Evolutionary conservation across 2,113 vertebrate species (phyloP).

Genomic region (Varanus salvator): DNA sequence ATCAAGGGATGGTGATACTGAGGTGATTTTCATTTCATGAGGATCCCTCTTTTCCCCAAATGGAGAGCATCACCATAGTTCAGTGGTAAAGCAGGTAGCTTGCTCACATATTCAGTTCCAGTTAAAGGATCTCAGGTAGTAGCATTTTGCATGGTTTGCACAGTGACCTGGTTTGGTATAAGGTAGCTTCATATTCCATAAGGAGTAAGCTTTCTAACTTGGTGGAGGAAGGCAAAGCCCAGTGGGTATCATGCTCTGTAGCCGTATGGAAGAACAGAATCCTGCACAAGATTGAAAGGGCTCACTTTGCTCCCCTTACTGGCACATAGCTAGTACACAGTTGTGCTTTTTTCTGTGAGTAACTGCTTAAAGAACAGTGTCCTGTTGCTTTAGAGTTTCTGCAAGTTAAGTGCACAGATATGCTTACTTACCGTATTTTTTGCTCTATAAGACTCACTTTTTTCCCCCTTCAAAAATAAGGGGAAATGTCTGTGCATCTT

Average conservation of each 20-base stretch:
- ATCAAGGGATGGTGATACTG: neutral
- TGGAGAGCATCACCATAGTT: neutral
- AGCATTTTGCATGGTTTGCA: neutral
- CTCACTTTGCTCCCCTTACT: neutral
- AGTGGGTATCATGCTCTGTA: neutral
- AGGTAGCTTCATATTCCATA: neutral
- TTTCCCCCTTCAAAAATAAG: too few species aligned
- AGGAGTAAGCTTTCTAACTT: neutral
- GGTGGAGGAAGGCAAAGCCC: neutral
- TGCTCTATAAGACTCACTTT: too few species aligned
- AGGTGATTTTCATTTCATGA: neutral
- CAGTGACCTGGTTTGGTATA: neutral
- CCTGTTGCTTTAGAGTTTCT: neutral
- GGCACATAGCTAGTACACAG: neutral
- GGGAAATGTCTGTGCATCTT: too few species aligned
- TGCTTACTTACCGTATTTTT: too few species aligned
- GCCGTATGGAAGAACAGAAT: too few species aligned
- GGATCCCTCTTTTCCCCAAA: neutral
- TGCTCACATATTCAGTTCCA: neutral
- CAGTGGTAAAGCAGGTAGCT: neutral
- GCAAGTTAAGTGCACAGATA: neutral
- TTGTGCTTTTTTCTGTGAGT: neutral
- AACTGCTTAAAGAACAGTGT: neutral
- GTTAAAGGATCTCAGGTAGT: neutral
- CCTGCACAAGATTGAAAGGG: neutral